Conservation (phyloP, 2,797 vertebrate genomes). For the Sorex maritimensis region DNA sequence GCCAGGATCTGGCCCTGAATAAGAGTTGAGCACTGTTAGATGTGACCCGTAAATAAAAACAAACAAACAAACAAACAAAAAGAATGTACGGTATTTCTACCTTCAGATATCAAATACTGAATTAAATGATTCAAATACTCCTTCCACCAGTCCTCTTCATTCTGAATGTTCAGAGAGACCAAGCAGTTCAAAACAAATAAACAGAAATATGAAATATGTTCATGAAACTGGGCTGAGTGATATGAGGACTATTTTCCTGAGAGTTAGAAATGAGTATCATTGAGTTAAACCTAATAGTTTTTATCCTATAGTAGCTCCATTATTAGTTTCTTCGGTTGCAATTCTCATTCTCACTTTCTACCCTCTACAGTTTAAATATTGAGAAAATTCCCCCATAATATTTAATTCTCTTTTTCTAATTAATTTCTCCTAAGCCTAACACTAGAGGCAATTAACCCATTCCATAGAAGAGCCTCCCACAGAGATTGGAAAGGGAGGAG, state of each 20-base stretch:
- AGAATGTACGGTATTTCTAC: not conserved
- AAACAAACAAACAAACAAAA: too few relatives aligned
- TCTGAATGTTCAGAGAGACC: not conserved
- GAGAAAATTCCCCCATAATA: conserved; percentile 18
- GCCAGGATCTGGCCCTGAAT: too few relatives aligned
- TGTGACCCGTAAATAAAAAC: too few relatives aligned
- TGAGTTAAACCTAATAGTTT: conserved; percentile 30
- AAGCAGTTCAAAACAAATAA: conserved; percentile 35
- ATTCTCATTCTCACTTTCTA: conserved; percentile 49
- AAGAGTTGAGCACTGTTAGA: too few relatives aligned
- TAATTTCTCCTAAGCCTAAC: not conserved
- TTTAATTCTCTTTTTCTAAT: not conserved
- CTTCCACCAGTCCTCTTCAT: not conserved
- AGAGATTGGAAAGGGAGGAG: not conserved
- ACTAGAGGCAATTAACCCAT: conserved; percentile 18
- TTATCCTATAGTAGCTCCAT: conserved; percentile 29
- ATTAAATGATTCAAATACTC: not conserved
- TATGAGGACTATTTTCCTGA: not conserved
- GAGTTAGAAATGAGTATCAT: not conserved
- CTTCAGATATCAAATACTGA: not conserved
- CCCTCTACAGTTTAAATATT: conserved; percentile 13
- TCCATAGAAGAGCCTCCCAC: not conserved
- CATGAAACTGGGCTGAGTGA: not conserved
- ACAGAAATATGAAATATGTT: not conserved
- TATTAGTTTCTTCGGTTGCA: conserved; percentile 16